These are phyloP conservation scores for Phaonia tiefii DNA, from an alignment of 2,888 invertebrate species.

Conservation along the genomic window DNA sequence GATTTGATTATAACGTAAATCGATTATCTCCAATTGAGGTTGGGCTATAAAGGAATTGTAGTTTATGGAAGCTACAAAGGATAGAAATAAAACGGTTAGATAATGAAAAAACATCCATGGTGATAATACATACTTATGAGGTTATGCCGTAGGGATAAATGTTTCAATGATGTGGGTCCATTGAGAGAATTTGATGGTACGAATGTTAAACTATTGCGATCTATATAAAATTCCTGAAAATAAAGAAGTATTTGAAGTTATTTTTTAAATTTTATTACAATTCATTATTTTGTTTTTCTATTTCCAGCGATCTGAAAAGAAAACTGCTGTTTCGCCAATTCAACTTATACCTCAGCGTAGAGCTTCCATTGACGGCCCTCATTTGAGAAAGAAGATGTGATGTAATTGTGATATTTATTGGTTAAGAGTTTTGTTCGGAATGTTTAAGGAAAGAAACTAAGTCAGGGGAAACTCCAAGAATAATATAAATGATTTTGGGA, in stretches of 20 bases:
- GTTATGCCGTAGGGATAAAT: constrained; percentile 89
- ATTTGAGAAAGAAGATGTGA: constrained; percentile 44
- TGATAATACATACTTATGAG: constrained; percentile 86
- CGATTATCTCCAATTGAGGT: constrained; percentile 86
- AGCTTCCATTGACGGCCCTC: constrained; percentile 19
- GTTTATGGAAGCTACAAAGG: constrained; percentile 84
- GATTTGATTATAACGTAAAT: constrained; percentile 90
- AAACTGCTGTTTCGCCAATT: neutral
- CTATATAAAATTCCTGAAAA: constrained; percentile 88
- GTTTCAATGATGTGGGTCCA: constrained; percentile 87
- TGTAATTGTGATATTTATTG: neutral
- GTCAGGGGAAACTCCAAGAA: constrained; percentile 9
- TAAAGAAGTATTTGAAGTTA: neutral
- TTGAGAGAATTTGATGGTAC: constrained; percentile 91
- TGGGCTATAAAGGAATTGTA: constrained; percentile 87
- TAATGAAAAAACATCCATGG: constrained; percentile 26
- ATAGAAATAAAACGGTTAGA: constrained; percentile 2
- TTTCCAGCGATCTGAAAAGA: constrained; percentile 47
- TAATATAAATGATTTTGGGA: too few species aligned
- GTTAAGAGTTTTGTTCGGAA: neutral
- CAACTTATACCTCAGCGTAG: constrained; percentile 9
- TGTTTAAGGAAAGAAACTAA: neutral
- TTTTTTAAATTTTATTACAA: neutral
- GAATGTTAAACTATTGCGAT: constrained; percentile 88
- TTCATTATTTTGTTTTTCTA: constrained; percentile 19